Base-by-base conservation (phyloP, 2,113 vertebrate genomes). In the Elephantulus edwardii region DNA sequence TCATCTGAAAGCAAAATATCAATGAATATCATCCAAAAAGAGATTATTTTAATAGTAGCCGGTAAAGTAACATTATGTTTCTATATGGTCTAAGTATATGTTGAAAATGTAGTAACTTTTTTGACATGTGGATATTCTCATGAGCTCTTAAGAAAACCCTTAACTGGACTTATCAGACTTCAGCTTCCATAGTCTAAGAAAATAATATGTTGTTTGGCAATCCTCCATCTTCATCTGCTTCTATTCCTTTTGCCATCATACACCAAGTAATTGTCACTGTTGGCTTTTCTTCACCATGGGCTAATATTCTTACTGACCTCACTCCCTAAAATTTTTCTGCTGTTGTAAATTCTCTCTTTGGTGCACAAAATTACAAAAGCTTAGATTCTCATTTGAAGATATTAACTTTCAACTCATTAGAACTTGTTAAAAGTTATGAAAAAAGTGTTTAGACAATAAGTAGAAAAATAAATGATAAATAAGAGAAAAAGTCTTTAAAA, bases 391-490 rank as follows among this genome's bases (percentile, higher is more conserved):
- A 66, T 77, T 80, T 68, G 26, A n/a, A 42, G 88, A 50, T 6
- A 72, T 60, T 90, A 14, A 68, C 68, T 75, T 81, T 10, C 6
- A 81, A 86, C 1, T 3, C 48, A 33, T 40, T 56, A 81, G 3
- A 58, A 72, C 60, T 85, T 86, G 22, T 58, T 58, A 66, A 58
- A 77, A 81, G 56, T 74, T 19, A 81, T 83, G 5, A 84, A 89
- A 78, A 68, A 10, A 71, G 33, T 72, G 74, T 13, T 72, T 26
- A 80, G 54, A 77, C 2, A 38, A 17, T 40, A n/a, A 70, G 35
- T 68, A 22, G 48, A 8, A 30, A 56, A 58, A 58, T 10, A 48
- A 90, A 54, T 0, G 35, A 22, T 44, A 87, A 52, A 26, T 87
- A 66, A 72, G 72, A 71, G 50, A 76, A 48, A 77, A 86, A 70